phyloP scores from a whole-genome alignment of 2,797 vertebrate genomes.

The Leptatherina wallacei region DNA sequence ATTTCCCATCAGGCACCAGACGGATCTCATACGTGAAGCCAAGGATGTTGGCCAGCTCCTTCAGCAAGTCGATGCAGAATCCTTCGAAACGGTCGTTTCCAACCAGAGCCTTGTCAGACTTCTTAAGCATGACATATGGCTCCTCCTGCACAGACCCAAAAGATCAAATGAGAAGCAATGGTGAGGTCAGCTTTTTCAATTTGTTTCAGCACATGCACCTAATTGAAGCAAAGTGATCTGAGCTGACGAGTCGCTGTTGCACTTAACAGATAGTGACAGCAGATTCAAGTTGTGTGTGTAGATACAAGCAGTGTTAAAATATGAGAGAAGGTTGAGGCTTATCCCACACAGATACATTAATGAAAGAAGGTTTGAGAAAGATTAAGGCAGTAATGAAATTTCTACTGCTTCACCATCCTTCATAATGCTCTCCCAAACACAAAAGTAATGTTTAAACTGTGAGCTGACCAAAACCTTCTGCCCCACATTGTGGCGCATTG shows the following conservation, averaged over 20 bases:
- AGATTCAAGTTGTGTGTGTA: slow-evolving; percentile 41
- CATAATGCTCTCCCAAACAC: slow-evolving; percentile 11
- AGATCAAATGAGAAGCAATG: slow-evolving; percentile 74
- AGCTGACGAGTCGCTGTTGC: slow-evolving; percentile 75
- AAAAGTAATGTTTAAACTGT: slow-evolving; percentile 17
- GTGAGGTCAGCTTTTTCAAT: slow-evolving; percentile 81
- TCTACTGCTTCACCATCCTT: slow-evolving; percentile 15
- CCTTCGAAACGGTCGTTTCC: slow-evolving; percentile 98
- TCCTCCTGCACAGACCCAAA: slow-evolving; percentile 88
- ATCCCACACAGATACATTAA: slow-evolving; percentile 21
- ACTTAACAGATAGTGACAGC: slow-evolving; percentile 76
- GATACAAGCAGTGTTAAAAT: slow-evolving; percentile 49
- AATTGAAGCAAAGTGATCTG: slow-evolving; percentile 78
- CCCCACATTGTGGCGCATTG: slow-evolving; percentile 39
- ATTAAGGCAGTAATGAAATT: slow-evolving; percentile 19
- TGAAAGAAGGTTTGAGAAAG: slow-evolving; percentile 16
- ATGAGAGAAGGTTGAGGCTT: slow-evolving; percentile 52
- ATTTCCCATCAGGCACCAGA: slow-evolving; percentile 93
- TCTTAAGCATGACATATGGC: slow-evolving; percentile 99
- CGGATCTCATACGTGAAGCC: slow-evolving; percentile 97
- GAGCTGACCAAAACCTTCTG: slow-evolving; percentile 28
- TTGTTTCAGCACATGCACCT: slow-evolving; percentile 70
- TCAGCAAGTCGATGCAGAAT: slow-evolving; percentile 97
- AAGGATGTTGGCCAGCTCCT: slow-evolving; percentile 92
- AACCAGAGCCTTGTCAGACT: slow-evolving; percentile 93